phyloP scores from a whole-genome alignment of 2,113 vertebrate genomes.

The Poeciliopsis prolifica region DNA sequence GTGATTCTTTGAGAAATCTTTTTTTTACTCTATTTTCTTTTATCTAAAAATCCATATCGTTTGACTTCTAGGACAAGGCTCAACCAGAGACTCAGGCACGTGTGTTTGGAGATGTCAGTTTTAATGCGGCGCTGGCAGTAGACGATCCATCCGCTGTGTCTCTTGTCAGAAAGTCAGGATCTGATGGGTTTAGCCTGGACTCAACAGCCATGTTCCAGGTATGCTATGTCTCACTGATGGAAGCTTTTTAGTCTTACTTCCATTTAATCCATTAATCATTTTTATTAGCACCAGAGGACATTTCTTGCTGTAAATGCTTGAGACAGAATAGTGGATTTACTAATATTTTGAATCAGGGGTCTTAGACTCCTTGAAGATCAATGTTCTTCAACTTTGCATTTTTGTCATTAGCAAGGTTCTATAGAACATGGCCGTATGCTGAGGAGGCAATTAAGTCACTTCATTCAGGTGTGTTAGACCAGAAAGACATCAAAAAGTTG shows the following conservation, averaged over 20 bases:
- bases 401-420: too few relatives aligned
- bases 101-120: conserved; percentile 86
- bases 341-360: background rate
- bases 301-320: background rate
- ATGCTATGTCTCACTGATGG: background rate
- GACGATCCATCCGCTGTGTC: conserved; percentile 89
- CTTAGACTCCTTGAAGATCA: too few relatives aligned
- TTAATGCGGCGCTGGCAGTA: conserved; percentile 88
- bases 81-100: conserved; percentile 91
- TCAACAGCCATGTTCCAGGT: conserved; percentile 91
- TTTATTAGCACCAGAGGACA: background rate
- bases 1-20: background rate
- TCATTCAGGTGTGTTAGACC: too few relatives aligned
- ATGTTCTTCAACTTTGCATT: too few relatives aligned
- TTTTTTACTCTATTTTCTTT: background rate
- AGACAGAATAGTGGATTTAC: background rate
- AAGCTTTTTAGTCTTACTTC: background rate
- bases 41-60: background rate
- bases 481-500: too few relatives aligned
- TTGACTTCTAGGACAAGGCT: conserved; percentile 86
- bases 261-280: too few relatives aligned
- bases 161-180: conserved; percentile 89
- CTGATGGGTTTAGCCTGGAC: conserved; percentile 93
- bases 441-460: too few relatives aligned
- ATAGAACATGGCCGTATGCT: too few relatives aligned